Conservation (phyloP, 2,797 vertebrate species). For the Corythornis leucogaster region DNA sequence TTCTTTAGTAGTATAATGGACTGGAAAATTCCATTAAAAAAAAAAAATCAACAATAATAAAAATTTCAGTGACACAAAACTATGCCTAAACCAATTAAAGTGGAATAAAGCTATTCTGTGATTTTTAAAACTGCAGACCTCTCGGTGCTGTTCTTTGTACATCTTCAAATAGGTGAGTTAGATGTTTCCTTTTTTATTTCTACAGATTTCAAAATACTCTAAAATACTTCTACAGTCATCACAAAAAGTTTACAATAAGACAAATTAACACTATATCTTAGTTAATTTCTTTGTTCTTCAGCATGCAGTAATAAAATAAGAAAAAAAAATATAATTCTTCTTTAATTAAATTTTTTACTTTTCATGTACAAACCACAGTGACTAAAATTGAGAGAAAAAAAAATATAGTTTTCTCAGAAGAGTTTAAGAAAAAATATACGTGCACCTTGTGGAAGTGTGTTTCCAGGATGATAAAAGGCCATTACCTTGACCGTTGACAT, state of each 20-base stretch:
- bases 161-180: neutral
- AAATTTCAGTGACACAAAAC: neutral
- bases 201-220: neutral
- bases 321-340: neutral
- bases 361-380: neutral
- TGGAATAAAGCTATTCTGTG: neutral
- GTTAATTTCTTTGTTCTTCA: neutral
- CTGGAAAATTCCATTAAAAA: neutral
- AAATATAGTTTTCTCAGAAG: slow-evolving; percentile 24
- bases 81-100: neutral
- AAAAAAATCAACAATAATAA: neutral
- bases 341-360: neutral
- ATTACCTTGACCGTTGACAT: slow-evolving; percentile 98
- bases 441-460: slow-evolving; percentile 28
- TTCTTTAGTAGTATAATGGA: neutral
- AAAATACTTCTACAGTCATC: neutral
- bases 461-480: slow-evolving; percentile 94
- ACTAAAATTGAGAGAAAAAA: slow-evolving; percentile 18
- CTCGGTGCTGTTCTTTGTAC: neutral
- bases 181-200: neutral
- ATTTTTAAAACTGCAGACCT: neutral
- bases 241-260: neutral
- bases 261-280: neutral
- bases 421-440: slow-evolving; percentile 40
- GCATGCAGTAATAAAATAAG: neutral